Base-by-base conservation (phyloP, 2,113 vertebrate species). In the Planiliza haematocheilus region DNA sequence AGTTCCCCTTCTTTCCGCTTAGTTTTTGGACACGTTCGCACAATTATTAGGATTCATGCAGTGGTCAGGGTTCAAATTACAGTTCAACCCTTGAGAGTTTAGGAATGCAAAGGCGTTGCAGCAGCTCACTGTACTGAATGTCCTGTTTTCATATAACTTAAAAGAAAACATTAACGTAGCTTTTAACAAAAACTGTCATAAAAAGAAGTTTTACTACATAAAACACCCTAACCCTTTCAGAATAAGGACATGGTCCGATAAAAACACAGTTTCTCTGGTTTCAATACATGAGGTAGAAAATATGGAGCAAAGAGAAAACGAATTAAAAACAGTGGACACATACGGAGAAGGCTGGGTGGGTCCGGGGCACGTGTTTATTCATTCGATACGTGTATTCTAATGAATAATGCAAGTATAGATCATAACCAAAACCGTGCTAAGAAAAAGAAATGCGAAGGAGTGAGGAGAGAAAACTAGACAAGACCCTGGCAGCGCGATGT, bases 371-470 rank as follows among this genome's bases (percentile, higher is more conserved):
- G 59, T 39, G 30, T 57, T 51, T 48, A 51, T 79, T 67, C 38
- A 65, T 83, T 67, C 42, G 38, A 57, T 41, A 30, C 49, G 14
- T 45, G 12, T 30, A 62, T 48, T 9, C 14, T 65, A 24, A 80
- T 60, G 48, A 69, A 37, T 76, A 72, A 72, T 59, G 34, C 41
- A 58, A 38, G 17, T 36, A n/a, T 20, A 46, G 53, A 30, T 30
- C 24, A 30, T 30, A 30, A 30, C 24, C 5, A 30, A 30, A 30
- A 30, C 3, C 24, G 5, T 70, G 53, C 5, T 17, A 63, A 58
- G 43, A 37, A 61, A 11, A 48, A 51, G 53, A 38, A 41, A 46
- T 36, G 16, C 18, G 8, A 34, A 45, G 21, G 43, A 63, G 7
- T 30, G n/a, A 42, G n/a, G 10, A 7, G 36, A 59, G 13, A 55